These are phyloP conservation scores for Lithophane leautieri DNA, from an alignment of 2,888 invertebrate genomes.

Conservation along the genomic window DNA sequence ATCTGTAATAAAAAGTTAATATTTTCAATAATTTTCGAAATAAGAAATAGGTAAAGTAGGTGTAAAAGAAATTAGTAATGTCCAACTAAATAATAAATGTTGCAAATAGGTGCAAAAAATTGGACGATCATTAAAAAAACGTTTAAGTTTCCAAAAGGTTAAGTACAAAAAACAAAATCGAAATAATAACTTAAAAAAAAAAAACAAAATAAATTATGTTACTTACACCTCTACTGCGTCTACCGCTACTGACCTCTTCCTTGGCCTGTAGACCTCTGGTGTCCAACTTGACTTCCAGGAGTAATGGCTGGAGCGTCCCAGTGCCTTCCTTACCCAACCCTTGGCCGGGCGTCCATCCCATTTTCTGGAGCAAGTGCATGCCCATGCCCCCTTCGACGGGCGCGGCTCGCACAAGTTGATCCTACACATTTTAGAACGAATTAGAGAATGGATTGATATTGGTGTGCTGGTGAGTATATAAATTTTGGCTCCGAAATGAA, in stretches of 20 bases:
- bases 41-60: not conserved
- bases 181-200: not conserved
- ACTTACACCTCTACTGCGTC: slow-evolving; percentile 81
- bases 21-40: not conserved
- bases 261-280: slow-evolving; percentile 96
- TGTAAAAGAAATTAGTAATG: not conserved
- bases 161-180: not conserved
- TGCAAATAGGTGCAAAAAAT: not conserved
- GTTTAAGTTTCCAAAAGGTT: not conserved
- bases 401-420: slow-evolving; percentile 96
- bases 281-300: slow-evolving; percentile 98
- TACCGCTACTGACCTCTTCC: slow-evolving; percentile 91
- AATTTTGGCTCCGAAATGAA: slow-evolving; percentile 14
- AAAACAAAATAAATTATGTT: slow-evolving; percentile 32
- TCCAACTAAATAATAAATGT: not conserved
- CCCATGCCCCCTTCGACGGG: slow-evolving; percentile 99
- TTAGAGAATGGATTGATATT: slow-evolving; percentile 44
- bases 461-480: slow-evolving; percentile 10
- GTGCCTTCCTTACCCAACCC: slow-evolving; percentile 99
- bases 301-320: slow-evolving; percentile 96
- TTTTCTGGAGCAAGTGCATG: slow-evolving; percentile 98
- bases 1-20: slow-evolving; percentile 68
- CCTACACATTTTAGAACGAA: slow-evolving; percentile 89
- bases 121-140: not conserved
- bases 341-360: slow-evolving; percentile 99